Evolutionary conservation across 2,797 vertebrate genomes (phyloP), one percentile per base, ranked within the genome.

Genomic region (Enteromius unitaeniatus): DNA sequence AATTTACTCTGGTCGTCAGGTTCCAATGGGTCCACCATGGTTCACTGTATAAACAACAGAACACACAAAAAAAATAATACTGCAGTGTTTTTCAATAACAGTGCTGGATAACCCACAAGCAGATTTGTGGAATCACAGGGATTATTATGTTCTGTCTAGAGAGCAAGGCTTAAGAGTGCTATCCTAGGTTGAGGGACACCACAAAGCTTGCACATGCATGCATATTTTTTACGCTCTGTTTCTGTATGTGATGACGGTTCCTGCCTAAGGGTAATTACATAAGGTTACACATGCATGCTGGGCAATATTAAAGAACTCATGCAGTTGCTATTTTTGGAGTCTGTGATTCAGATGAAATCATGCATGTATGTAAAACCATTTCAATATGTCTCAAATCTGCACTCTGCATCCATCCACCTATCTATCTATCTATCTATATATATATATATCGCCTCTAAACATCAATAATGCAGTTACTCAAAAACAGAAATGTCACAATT

Each of bases 11-110:
- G 92, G 87, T 95, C 95, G 73, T 95, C 95, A 49, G 92, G 89
- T 88, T 95, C 94, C 72, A 94, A 93, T 84, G 95, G 94, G 92
- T 96, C 95, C n/a, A 96, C 95, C 94, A 96, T 96, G 84, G 87
- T 91, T 90, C 89, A 90, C 92, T 90, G 82, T 68, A 60, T 1
- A 53, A 23, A 14, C 65, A 85, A 55, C 45, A 68, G 58, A 49
- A 58, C 49, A 51, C 45, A 64, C 34, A 37, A 37, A 37, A 9
- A 9, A 82, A 60, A 84, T 3, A 37, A 34, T 15, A 81, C 75
- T 68, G 65, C 67, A 53, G 72, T 73, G 74, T 69, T 42, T 55
- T 87, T 45, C 47, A 84, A 64, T 86, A 67, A 67, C 49, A 31
- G 73, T 74, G 64, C 53, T 60, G 78, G 60, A 88, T 77, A 62